Conservation (phyloP, 2,113 vertebrate species). For the Hypomesus transpacificus region DNA sequence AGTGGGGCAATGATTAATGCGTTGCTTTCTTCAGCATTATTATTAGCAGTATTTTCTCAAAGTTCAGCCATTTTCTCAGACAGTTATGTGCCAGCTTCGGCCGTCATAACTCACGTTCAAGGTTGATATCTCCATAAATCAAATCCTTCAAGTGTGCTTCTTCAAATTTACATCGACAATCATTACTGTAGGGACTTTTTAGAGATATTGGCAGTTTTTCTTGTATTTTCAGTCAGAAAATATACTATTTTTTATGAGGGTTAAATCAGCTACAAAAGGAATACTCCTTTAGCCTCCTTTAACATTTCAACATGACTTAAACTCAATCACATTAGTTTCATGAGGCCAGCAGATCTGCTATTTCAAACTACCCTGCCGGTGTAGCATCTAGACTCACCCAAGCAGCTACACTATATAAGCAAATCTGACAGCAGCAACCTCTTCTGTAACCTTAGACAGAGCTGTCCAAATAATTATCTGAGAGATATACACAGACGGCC, state of each 20-base stretch:
- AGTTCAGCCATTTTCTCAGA: slow-evolving; percentile 15
- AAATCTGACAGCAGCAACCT: neutral
- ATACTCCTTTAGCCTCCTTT: too few species aligned
- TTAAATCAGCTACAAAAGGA: too few species aligned
- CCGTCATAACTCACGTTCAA: slow-evolving; percentile 48
- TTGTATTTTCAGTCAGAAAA: neutral
- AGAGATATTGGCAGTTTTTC: slow-evolving; percentile 6
- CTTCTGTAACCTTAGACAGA: slow-evolving; percentile 11
- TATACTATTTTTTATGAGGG: too few species aligned
- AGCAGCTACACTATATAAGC: neutral
- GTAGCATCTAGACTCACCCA: too few species aligned
- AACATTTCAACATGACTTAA: too few species aligned
- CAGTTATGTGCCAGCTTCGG: slow-evolving; percentile 11
- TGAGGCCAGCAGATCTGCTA: neutral
- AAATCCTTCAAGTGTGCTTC: slow-evolving; percentile 36
- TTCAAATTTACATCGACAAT: slow-evolving; percentile 21
- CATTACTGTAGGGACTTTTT: slow-evolving; percentile 13
- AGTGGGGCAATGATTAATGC: slow-evolving; percentile 36
- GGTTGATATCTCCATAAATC: slow-evolving; percentile 43
- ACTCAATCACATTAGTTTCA: neutral
- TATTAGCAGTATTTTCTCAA: slow-evolving; percentile 31
- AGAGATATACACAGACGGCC: slow-evolving; percentile 36
- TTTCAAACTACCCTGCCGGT: too few species aligned
- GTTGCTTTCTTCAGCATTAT: slow-evolving; percentile 34
- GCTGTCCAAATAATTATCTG: slow-evolving; percentile 28